These are phyloP conservation scores for Yasuhikotakia modesta DNA, from an alignment of 2,797 vertebrate genomes.

Conservation along the genomic window DNA sequence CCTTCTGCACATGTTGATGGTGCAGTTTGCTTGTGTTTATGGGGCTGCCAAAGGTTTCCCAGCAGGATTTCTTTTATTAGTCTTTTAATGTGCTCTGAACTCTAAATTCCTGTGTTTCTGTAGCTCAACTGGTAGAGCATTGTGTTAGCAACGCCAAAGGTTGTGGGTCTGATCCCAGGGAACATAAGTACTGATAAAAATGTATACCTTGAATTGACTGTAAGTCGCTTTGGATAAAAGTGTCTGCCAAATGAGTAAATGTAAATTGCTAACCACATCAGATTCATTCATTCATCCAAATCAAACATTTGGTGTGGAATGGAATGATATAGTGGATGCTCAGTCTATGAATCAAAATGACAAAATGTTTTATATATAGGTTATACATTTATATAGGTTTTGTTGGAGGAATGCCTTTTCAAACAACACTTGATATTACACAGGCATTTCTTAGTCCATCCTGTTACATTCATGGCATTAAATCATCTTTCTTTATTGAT, in stretches of 20 bases:
- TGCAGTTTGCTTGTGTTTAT: conserved; percentile 73
- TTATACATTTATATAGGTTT: no score
- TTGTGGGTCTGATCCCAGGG: no score
- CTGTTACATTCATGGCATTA: neutral
- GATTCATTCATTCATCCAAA: neutral
- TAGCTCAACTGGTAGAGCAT: no score
- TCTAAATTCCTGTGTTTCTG: no score
- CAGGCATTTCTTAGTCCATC: neutral
- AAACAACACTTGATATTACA: conserved; percentile 12
- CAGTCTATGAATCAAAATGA: no score
- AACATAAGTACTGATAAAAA: no score
- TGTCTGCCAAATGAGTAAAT: no score
- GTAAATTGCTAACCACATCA: conserved; percentile 64
- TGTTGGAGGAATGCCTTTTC: neutral
- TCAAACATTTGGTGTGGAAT: no score
- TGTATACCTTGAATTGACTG: no score
- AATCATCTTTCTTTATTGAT: neutral
- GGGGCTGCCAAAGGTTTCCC: conserved; percentile 59
- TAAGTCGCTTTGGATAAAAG: no score
- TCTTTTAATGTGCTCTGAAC: conserved; percentile 57
- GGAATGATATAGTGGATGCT: neutral
- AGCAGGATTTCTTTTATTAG: conserved; percentile 62
- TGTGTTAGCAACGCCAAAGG: no score
- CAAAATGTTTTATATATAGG: no score
- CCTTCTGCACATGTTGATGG: conserved; percentile 44